Evolutionary conservation across 2,797 vertebrate species (phyloP), one percentile per base, ranked within the genome.

Genomic region (Atherinosoma microstoma): DNA sequence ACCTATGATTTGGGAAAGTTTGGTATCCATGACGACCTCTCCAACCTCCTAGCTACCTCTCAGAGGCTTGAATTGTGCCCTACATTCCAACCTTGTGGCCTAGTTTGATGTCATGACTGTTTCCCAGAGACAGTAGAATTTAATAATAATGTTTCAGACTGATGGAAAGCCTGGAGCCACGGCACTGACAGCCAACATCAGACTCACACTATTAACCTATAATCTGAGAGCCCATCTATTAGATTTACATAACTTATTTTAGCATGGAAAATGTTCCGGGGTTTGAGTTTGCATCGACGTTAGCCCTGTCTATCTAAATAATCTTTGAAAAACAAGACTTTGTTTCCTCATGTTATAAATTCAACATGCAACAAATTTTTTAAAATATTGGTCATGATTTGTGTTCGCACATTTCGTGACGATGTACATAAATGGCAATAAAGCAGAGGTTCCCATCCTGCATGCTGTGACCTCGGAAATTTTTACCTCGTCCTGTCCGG

Each of bases 81-180:
- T 78, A 75, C 60, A 79, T 88, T 64, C 16, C 49, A 66, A 73
- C 71, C 58, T 65, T 35, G 49, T 72, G 76, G 54, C 85, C 81
- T 69, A 83, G 38, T 82, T 87, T 35, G 45, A 11, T 53, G 11
- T 63, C 34, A 12, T 6, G 64, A 75, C 53, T 38, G 59, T 80
- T 80, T 86, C 67, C 70, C 81, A 64, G 59, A 77, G 59, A 80
- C 60, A 4, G 24, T 22, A 51, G 54, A 71, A 71, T 82, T 57
- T 74, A 80, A 76, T 72, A 70, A 78, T n/a, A 40, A 75, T 51
- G 18, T 24, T 72, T 71, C 40, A 65, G 68, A 64, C 10, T 15
- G 75, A 69, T 20, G 34, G 24, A 56, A 45, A 67, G 63, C 70
- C 76, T 64, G 47, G 12, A 82, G 79, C 70, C 36, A 32, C 51